Conservation (phyloP, 2,797 vertebrate species). For the Typhlichthys eigenmanni region DNA sequence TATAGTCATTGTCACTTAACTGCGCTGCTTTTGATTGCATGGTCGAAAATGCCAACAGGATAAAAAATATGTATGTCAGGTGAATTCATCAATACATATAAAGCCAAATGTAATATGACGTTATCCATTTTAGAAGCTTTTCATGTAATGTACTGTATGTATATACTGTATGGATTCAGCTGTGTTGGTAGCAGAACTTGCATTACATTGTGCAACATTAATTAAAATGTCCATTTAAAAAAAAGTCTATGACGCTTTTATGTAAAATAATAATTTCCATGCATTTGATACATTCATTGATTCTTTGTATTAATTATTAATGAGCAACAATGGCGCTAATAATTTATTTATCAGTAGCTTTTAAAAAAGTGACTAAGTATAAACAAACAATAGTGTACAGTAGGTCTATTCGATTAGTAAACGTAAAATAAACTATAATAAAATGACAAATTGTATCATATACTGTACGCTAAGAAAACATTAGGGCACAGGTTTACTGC, state of each 20-base stretch:
- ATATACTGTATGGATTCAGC: slow-evolving; percentile 21
- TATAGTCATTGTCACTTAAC: slow-evolving; percentile 44
- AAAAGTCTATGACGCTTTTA: neutral
- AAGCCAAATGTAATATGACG: slow-evolving; percentile 13
- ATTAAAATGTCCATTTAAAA: slow-evolving; percentile 43
- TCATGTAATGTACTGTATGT: slow-evolving; percentile 27
- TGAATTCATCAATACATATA: slow-evolving; percentile 39
- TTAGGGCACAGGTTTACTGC: slow-evolving; percentile 6
- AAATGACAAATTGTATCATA: slow-evolving; percentile 21
- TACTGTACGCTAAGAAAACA: neutral
- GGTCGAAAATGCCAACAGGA: slow-evolving; percentile 31
- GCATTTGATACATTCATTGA: neutral
- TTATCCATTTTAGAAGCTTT: slow-evolving; percentile 23
- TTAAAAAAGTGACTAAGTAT: too few species aligned
- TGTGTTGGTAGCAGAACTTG: slow-evolving; percentile 33
- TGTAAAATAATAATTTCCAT: neutral
- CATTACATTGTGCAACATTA: slow-evolving; percentile 53
- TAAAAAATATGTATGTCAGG: slow-evolving; percentile 18
- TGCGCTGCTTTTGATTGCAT: slow-evolving; percentile 58
- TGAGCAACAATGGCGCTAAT: too few species aligned
- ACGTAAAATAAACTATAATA: neutral
- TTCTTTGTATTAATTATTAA: too few species aligned
- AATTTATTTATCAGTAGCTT: too few species aligned
- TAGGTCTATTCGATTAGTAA: too few species aligned
- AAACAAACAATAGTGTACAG: too few species aligned